Conservation (phyloP, 2,113 vertebrate species). For the Campylomormyrus numenius region DNA sequence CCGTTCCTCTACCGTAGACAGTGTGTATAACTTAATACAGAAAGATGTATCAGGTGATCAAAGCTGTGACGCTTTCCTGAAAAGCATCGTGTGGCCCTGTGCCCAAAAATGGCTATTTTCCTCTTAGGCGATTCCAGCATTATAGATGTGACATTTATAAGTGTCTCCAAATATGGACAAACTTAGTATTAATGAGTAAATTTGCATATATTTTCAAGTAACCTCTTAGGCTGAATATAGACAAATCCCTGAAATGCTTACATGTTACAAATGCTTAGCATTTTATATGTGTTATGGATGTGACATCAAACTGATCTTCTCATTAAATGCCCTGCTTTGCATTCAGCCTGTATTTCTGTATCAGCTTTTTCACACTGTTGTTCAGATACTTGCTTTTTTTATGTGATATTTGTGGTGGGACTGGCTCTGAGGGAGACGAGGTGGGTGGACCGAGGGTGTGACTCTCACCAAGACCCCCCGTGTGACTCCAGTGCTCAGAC, state of each 20-base stretch:
- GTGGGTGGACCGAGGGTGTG: neutral
- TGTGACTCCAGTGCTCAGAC: slow-evolving; percentile 75
- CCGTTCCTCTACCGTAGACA: neutral
- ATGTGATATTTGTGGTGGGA: neutral
- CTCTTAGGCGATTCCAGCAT: neutral
- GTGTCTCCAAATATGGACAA: neutral
- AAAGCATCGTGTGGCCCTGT: neutral
- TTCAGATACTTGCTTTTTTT: neutral
- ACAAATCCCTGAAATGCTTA: neutral
- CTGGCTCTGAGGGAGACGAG: neutral
- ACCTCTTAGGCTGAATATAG: neutral
- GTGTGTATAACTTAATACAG: neutral
- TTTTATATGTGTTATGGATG: neutral
- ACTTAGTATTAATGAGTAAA: neutral
- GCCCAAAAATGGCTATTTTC: neutral
- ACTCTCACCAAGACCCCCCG: neutral
- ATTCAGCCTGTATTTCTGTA: neutral
- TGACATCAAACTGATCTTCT: neutral
- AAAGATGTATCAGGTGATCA: neutral
- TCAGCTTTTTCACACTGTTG: neutral
- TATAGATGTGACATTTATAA: neutral
- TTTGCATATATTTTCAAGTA: neutral
- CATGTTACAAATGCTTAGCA: neutral
- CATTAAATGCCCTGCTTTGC: neutral
- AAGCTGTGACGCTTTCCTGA: neutral